Percentiles rank a stretch among this genome's conserved stretches.
phyloP scores from a whole-genome alignment of 37 sponge, comb jelly and placozoan species.

The Dysidea cf. avara region DNA sequence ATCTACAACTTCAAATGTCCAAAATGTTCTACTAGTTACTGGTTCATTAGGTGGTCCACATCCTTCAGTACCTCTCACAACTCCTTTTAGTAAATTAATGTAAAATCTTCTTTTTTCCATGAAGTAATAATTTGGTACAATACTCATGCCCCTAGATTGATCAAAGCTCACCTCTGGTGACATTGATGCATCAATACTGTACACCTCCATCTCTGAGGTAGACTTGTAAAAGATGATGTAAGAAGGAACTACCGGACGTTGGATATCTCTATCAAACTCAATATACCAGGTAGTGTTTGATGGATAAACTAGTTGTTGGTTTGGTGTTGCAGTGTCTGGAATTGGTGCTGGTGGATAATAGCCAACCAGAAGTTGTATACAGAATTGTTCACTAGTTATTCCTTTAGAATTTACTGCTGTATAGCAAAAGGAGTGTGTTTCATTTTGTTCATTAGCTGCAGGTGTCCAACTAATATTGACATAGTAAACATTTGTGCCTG shows the following conservation, averaged over 20 bases:
- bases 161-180: slow-evolving; percentile 24
- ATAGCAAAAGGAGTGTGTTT: too few species aligned
- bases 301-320: too few species aligned
- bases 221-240: slow-evolving; percentile 7
- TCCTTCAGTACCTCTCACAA: slow-evolving; percentile 12
- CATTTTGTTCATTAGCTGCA: slow-evolving; percentile 4
- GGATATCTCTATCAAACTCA: too few species aligned
- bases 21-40: slow-evolving; percentile 12
- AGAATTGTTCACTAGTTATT: background rate
- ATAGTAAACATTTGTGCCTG: slow-evolving; percentile 1
- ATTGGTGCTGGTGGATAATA: too few species aligned
- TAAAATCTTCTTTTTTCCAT: slow-evolving; percentile 15
- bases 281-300: too few species aligned
- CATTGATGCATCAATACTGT: slow-evolving; percentile 22
- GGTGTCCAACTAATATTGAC: slow-evolving; percentile 35
- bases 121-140: slow-evolving; percentile 16
- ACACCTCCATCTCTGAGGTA: slow-evolving; percentile 8
- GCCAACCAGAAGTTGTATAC: too few species aligned
- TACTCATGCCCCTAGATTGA: background rate
- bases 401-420: slow-evolving; percentile 31
- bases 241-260: too few species aligned
- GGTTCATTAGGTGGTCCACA: slow-evolving; percentile 47
- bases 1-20: slow-evolving; percentile 24
- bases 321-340: too few species aligned
- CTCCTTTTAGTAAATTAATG: slow-evolving; percentile 16